phyloP scores from a whole-genome alignment of 2,888 invertebrate species.

The Tineola bisselliella region DNA sequence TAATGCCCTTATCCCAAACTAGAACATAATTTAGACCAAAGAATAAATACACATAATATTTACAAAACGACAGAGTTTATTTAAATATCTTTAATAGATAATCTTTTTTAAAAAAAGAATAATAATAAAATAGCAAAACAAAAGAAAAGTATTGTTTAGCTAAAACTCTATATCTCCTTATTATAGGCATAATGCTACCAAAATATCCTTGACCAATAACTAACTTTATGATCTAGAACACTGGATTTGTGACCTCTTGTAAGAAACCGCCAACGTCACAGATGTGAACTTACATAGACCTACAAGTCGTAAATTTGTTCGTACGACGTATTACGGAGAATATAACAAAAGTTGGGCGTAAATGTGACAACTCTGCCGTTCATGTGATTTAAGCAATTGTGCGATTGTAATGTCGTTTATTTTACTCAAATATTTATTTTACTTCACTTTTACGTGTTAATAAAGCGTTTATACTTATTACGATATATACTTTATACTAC shows the following conservation, averaged over 20 bases:
- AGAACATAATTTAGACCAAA: too few relatives aligned
- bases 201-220: not conserved
- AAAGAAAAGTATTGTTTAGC: too few relatives aligned
- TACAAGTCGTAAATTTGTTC: constrained; percentile 13
- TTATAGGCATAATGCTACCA: not conserved
- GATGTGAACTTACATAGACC: not conserved
- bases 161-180: not conserved
- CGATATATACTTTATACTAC: too few relatives aligned
- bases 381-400: not conserved
- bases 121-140: too few relatives aligned
- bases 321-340: constrained; percentile 7
- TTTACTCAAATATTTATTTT: too few relatives aligned
- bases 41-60: too few relatives aligned
- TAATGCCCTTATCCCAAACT: too few relatives aligned
- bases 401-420: not conserved
- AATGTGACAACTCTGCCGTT: not conserved
- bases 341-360: constrained; percentile 13
- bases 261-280: constrained; percentile 18
- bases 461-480: too few relatives aligned
- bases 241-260: not conserved
- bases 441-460: too few relatives aligned
- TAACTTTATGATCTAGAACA: constrained; percentile 4
- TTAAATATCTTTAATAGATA: too few relatives aligned
- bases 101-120: too few relatives aligned
- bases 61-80: too few relatives aligned